Conservation (phyloP, 2,797 vertebrate species). For the Urophycis tenuis region DNA sequence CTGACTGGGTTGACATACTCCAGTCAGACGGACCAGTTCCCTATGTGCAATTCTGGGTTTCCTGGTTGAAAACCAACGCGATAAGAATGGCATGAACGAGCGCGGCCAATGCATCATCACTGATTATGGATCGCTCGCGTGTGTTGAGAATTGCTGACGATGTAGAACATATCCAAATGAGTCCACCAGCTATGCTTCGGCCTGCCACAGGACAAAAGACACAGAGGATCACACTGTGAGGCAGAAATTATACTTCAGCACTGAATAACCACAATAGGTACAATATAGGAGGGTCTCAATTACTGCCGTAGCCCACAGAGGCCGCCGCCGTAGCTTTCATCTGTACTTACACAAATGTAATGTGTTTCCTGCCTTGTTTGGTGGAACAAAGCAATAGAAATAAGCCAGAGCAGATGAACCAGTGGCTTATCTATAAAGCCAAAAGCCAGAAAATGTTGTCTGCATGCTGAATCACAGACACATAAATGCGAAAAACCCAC, state of each 20-base stretch:
- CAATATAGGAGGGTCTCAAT: not conserved
- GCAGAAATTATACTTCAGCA: not conserved
- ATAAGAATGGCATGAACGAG: slow-evolving; percentile 32
- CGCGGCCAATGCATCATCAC: slow-evolving; percentile 27
- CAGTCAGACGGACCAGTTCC: slow-evolving; percentile 26
- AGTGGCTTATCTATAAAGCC: not conserved
- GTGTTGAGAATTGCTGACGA: slow-evolving; percentile 21
- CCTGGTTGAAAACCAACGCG: slow-evolving; percentile 25
- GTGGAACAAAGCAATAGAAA: not conserved
- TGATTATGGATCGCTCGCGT: slow-evolving; percentile 27
- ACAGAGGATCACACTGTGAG: not conserved
- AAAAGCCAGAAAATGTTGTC: not conserved
- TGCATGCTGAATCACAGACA: not conserved
- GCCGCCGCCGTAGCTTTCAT: not conserved
- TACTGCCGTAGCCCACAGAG: not conserved
- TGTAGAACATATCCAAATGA: slow-evolving; percentile 3
- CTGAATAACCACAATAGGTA: not conserved
- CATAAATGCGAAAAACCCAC: not conserved
- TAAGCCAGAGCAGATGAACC: not conserved
- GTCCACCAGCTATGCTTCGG: not conserved
- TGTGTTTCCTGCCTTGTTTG: not conserved
- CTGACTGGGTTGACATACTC: slow-evolving; percentile 36
- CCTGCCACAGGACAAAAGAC: slow-evolving; percentile 5
- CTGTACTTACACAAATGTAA: not conserved
- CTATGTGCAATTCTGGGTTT: slow-evolving; percentile 31